Evolutionary conservation across 2,888 invertebrate genomes (phyloP).

Genomic region (Pristionchus exspectatus): DNA sequence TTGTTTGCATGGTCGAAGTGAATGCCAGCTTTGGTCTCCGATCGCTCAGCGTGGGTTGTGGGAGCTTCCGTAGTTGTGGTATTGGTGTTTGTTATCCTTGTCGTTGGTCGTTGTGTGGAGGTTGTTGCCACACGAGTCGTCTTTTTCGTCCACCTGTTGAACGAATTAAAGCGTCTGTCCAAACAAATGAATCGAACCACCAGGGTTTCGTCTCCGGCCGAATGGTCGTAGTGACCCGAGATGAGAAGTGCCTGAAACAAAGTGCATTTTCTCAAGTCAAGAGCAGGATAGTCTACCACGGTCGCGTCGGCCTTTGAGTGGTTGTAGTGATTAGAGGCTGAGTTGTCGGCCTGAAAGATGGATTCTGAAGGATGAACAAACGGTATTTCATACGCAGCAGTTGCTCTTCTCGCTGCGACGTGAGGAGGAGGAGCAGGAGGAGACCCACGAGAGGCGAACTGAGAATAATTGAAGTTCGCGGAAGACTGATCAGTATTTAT

Average conservation of each 20-base stretch:
- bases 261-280: not conserved
- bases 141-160: not conserved
- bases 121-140: not conserved
- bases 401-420: not conserved
- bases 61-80: not conserved
- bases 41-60: not conserved
- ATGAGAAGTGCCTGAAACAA: not conserved
- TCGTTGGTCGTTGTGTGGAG: not conserved
- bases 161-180: not conserved
- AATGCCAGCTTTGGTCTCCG: conserved; percentile 18
- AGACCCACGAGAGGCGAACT: conserved; percentile 46
- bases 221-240: not conserved
- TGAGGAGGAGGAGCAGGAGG: conserved; percentile 52
- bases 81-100: not conserved
- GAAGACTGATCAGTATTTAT: no score
- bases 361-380: not conserved
- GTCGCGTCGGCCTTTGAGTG: not conserved
- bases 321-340: not conserved
- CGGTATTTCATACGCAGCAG: not conserved
- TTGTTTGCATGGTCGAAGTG: not conserved
- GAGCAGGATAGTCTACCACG: not conserved
- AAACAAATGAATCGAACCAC: not conserved
- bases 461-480: not conserved
- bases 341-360: not conserved
- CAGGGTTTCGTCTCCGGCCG: not conserved